Conservation (phyloP, 1,140 invertebrate genomes). For the Drosophila elegans region DNA sequence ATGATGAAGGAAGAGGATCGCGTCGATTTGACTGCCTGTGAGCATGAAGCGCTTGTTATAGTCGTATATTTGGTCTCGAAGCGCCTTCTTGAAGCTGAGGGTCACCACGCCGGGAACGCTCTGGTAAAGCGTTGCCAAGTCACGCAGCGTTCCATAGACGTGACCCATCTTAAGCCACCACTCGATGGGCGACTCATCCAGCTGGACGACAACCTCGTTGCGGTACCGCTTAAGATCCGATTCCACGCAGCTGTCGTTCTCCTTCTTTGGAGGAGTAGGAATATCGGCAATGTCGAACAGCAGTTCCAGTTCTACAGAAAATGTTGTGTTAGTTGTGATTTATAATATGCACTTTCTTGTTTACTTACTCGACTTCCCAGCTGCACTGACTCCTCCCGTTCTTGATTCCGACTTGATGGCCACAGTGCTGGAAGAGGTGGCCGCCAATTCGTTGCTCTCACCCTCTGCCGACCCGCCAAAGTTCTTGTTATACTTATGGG, state of each 20-base stretch:
- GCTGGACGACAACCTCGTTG: slow-evolving; percentile 71
- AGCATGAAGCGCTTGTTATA: slow-evolving; percentile 75
- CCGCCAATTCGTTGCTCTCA: slow-evolving; percentile 46
- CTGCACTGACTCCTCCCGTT: neutral
- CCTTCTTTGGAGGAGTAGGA: slow-evolving; percentile 43
- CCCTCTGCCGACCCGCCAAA: slow-evolving; percentile 28
- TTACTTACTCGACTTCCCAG: slow-evolving; percentile 72
- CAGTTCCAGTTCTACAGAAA: slow-evolving; percentile 67
- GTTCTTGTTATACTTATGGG: slow-evolving; percentile 65
- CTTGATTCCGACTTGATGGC: slow-evolving; percentile 65
- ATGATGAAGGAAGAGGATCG: slow-evolving; percentile 77
- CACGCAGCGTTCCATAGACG: slow-evolving; percentile 72
- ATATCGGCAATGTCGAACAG: slow-evolving; percentile 77
- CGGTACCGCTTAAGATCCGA: slow-evolving; percentile 78
- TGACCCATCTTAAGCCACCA: slow-evolving; percentile 80
- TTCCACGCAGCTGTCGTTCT: slow-evolving; percentile 67
- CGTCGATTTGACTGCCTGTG: slow-evolving; percentile 74
- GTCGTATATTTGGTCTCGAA: slow-evolving; percentile 77
- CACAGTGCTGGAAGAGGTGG: slow-evolving; percentile 44
- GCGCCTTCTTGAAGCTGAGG: slow-evolving; percentile 71
- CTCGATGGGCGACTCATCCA: slow-evolving; percentile 76
- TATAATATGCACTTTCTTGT: neutral
- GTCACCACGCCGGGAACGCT: slow-evolving; percentile 80
- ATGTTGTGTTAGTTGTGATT: neutral
- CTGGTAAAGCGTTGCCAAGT: slow-evolving; percentile 70